These are phyloP conservation scores for Aleiodes sp. DNA, from an alignment of 1,140 invertebrate species.

Conservation along the genomic window DNA sequence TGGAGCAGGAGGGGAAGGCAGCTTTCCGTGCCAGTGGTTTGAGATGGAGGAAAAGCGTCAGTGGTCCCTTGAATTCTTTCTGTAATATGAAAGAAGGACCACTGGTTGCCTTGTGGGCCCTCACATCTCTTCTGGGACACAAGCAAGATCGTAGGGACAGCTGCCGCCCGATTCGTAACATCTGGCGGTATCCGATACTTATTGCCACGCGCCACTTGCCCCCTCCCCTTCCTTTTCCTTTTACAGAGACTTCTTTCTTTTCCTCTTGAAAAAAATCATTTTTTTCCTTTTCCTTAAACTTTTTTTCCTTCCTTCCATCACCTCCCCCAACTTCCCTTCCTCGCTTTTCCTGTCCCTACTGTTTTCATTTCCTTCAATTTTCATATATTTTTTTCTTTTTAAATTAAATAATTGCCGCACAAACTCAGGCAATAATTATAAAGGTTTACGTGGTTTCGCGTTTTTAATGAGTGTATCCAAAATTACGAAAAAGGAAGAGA, in stretches of 20 bases:
- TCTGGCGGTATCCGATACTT: conserved; percentile 40
- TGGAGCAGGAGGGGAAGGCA: background rate
- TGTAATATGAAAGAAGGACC: background rate
- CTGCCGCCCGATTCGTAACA: conserved; percentile 34
- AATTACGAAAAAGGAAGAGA: background rate
- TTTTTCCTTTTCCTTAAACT: background rate
- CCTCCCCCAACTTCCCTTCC: too few species aligned
- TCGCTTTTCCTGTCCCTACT: too few species aligned
- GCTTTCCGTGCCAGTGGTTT: background rate
- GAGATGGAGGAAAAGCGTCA: background rate
- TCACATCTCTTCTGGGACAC: background rate
- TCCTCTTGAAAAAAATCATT: background rate
- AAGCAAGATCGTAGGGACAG: conserved; percentile 31
- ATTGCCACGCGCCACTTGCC: conserved; percentile 45
- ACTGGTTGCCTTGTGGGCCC: conserved; percentile 6
- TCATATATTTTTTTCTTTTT: too few species aligned
- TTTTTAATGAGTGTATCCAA: background rate
- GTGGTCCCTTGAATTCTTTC: background rate
- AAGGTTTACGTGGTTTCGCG: too few species aligned
- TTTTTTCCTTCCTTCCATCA: too few species aligned
- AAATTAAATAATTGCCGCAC: too few species aligned
- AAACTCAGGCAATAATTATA: too few species aligned
- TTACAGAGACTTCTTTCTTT: background rate
- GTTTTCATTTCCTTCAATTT: too few species aligned
- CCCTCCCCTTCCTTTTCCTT: background rate